Evolutionary conservation across 2,888 invertebrate genomes (phyloP).

Genomic region (Drosophila pegasa): DNA sequence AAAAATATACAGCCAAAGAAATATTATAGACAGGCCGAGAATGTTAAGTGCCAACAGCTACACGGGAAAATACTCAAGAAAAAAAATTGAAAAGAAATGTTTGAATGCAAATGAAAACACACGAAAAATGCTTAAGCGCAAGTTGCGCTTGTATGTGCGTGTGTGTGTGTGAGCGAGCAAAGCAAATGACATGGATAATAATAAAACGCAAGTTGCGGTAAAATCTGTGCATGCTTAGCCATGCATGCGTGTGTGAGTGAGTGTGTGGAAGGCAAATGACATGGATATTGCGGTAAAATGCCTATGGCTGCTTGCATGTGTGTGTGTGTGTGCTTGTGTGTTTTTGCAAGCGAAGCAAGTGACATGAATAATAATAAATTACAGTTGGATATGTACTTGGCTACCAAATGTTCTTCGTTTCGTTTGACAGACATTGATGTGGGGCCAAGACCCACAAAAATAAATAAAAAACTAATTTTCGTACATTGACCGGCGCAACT

Average conservation of each 20-base stretch:
- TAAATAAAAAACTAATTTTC: constrained; percentile 68
- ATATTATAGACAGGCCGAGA: constrained; percentile 65
- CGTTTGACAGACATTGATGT: constrained; percentile 57
- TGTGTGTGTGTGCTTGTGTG: constrained; percentile 1
- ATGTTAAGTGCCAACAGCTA: constrained; percentile 77
- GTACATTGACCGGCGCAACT: constrained; percentile 67
- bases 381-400: constrained; percentile 52
- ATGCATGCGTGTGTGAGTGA: not conserved
- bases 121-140: constrained; percentile 41
- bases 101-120: constrained; percentile 58
- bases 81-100: constrained; percentile 32
- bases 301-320: not conserved
- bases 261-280: constrained; percentile 1
- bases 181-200: constrained; percentile 54
- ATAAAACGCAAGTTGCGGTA: constrained; percentile 40
- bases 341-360: constrained; percentile 34
- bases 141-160: constrained; percentile 21
- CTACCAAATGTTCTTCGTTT: constrained; percentile 56
- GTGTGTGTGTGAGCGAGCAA: constrained; percentile 13
- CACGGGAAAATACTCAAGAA: constrained; percentile 65
- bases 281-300: constrained; percentile 19
- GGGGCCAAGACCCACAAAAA: constrained; percentile 45
- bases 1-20: constrained; percentile 24
- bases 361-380: constrained; percentile 63
- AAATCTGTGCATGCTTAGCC: not conserved